Base-by-base conservation (phyloP, 1,140 invertebrate genomes). In the Drosophila repleta region DNA sequence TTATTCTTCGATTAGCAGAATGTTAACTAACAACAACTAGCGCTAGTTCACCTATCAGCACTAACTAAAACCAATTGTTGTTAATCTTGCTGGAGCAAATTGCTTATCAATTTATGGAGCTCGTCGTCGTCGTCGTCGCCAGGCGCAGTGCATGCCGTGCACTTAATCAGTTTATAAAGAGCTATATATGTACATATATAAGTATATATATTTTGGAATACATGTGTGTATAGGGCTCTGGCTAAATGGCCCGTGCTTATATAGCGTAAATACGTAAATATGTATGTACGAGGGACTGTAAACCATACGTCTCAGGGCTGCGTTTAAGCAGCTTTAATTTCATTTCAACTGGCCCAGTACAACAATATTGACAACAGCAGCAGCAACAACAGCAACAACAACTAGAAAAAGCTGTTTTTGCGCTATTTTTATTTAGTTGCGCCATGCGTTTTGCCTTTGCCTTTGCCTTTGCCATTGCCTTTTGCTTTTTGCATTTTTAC, bases 381-480 rank as follows among this genome's bases (percentile, higher is more conserved):
- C 43, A 45, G 43, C 32, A 74, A 26, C 60, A 37, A 6, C 35
- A 15, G 7, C 39, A 43, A 71, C 45, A 46, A 53, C 32, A 74
- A 37, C 56, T 15, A 39, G 20, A 57, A 64, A 77, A 76, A 77
- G 82, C 78, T 72, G 70, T 87, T 82, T 83, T 85, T 58, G 62
- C 66, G 85, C 78, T 87, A 87, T 87, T 87, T 87, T 84, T 83
- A 87, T 87, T 85, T 69, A 84, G 72, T 83, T 72, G 64, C 49
- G 63, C 71, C 66, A 57, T 83, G 67, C 56, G 41, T 83, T 84
- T 66, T 63, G 41, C 39, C 52, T 46, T 66, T 83, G 67, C 56
- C 35, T 83, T 84, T 66, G 53, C 32, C 65, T 52, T 85, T 85
- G 41, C 39, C 52, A 39, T 66, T 83, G 67, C 56, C 35, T 83